These are phyloP conservation scores for Xanthorhoe spadicearia DNA, from an alignment of 2,888 invertebrate species.

Conservation along the genomic window DNA sequence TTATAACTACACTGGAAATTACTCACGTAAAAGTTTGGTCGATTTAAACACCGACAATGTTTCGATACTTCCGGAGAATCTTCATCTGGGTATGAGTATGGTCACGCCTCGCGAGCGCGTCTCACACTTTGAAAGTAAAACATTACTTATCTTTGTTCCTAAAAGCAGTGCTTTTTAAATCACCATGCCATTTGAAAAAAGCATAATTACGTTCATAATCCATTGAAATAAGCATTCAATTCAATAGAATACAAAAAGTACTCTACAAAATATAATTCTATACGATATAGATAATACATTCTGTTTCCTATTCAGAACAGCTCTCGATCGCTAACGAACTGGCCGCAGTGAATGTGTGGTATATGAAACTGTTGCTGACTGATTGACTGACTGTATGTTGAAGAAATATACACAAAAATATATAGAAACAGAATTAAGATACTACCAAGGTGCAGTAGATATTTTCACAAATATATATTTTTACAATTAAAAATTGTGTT, in stretches of 20 bases:
- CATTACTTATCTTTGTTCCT: no score
- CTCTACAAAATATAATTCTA: conserved; percentile 25
- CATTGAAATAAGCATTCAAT: background rate
- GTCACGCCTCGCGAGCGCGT: no score
- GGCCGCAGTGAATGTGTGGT: conserved; percentile 14
- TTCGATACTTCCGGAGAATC: no score
- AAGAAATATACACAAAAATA: background rate
- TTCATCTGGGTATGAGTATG: no score
- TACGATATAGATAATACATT: conserved; percentile 17
- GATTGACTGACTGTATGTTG: background rate
- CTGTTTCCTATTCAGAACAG: conserved; percentile 30
- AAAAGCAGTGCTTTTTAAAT: background rate
- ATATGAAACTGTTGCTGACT: background rate
- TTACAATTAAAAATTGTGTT: no score
- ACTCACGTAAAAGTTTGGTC: no score
- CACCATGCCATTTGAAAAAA: background rate
- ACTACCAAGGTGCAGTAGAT: no score
- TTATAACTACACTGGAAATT: no score
- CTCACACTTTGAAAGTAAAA: no score
- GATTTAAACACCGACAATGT: no score
- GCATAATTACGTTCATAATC: background rate
- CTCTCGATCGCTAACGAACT: conserved; percentile 36
- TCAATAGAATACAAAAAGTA: conserved; percentile 17
- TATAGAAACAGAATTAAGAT: no score
- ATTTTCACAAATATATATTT: no score